phyloP scores from a whole-genome alignment of 2,113 vertebrate genomes.

The Cyanoramphus novaezelandiae region DNA sequence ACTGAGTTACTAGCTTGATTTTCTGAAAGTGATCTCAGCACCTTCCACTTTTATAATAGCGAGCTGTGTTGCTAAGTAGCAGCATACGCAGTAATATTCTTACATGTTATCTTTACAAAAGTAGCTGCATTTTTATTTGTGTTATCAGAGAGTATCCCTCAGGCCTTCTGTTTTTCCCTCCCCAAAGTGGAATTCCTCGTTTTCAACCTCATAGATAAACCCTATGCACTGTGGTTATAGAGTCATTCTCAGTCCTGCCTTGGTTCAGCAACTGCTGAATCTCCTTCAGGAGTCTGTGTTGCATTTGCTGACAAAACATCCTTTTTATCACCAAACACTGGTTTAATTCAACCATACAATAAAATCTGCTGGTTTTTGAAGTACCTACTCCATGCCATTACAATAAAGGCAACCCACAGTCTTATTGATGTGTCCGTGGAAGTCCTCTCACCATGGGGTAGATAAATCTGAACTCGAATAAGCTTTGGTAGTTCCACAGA shows the following conservation, averaged over 20 bases:
- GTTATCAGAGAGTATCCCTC: neutral
- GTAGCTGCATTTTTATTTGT: neutral
- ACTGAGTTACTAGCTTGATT: neutral
- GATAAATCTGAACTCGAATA: neutral
- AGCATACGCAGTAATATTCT: neutral
- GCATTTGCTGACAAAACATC: neutral
- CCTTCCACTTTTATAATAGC: neutral
- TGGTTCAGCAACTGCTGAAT: neutral
- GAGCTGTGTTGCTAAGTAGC: neutral
- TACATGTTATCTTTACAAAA: neutral
- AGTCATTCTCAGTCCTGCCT: neutral
- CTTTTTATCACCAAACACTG: neutral
- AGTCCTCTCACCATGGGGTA: neutral
- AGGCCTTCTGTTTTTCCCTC: neutral
- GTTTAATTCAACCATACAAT: neutral
- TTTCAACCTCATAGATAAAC: neutral
- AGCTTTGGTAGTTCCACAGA: neutral
- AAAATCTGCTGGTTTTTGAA: neutral
- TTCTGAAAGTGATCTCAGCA: neutral
- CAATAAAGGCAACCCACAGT: neutral
- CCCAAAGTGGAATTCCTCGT: neutral
- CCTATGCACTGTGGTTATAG: neutral
- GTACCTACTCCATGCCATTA: rapidly evolving
- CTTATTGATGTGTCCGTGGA: neutral
- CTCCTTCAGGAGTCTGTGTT: neutral